Evolutionary conservation across 1,140 invertebrate species (phyloP), one percentile per base, ranked within the genome.

Genomic region (Pseudomyrmex cubaensis): DNA sequence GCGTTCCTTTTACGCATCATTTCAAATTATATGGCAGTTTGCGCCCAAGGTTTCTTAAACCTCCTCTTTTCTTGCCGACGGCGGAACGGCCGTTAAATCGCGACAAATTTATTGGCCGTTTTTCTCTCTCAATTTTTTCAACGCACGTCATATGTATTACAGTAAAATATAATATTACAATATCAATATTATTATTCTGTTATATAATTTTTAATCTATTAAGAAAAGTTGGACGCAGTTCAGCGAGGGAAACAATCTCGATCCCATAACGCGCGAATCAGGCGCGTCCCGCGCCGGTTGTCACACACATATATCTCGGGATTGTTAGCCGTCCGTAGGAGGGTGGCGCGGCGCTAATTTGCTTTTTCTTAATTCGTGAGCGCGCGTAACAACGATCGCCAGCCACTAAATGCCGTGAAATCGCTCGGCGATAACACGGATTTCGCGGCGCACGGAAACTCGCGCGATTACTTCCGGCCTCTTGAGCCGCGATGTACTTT

Each of bases 401-500:
- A 92, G 85, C 87, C 87, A 91, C 92, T 91, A 92, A 93, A 91
- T 75, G 83, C 91, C 85, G 83, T 91, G 90, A 90, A 89, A 87
- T 88, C 83, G 84, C 78, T 83, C 85, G 89, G 82, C 73, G 87
- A 87, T 90, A 87, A 85, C 86, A 82, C 78, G 84, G 75, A 85
- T 82, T 82, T 67, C 75, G 85, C 80, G 72, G 86, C 70, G 59
- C 72, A 59, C 61, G 80, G 89, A 93, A 35, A 89, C 90, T 92
- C 90, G 85, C 89, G 88, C 91, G 90, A 94, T 94, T 94, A 93
- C 87, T 94, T 94, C 93, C 93, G 92, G 90, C 90, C 91, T 93
- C 91, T 93, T 93, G 92, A 92, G 91, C 90, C 90, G 90, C 87
- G 92, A 92, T 93, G 93, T 94, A 93, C 93, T 93, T 93, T 93